Evolutionary conservation across 2,113 vertebrate species (phyloP), one percentile per base, ranked within the genome.

Genomic region (Zosterops japonicus): DNA sequence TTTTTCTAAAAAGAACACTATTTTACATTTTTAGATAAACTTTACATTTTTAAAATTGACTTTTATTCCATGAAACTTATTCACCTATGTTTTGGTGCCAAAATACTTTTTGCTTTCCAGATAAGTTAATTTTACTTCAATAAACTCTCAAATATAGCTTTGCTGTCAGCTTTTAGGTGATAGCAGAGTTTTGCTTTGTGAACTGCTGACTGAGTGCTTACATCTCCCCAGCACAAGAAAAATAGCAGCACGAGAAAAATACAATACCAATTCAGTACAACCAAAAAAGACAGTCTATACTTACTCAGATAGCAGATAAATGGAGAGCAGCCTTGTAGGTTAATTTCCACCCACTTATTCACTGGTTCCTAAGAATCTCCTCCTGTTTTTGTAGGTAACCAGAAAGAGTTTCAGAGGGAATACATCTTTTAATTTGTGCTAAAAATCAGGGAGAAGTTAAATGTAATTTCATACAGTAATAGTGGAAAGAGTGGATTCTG

Each of bases 11-110:
- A 71, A 47, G 1, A 75, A 16, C 1, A 19, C 5, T 31, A 33
- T 82, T 75, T 76, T 74, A 20, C 17, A 44, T 39, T 85, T 82
- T 72, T 59, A 47, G 6, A 33, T 23, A 70, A 79, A 60, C 1
- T 72, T 49, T 41, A 6, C 1, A 33, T 12, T 14, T 74, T 76
- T 64, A 50, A 80, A 88, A 52, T 33, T 42, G 1, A 35, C 4
- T 5, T 79, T 63, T 59, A 59, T 63, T 19, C 6, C 15, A 42
- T 53, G 6, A 87, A 79, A 78, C 0, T 27, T 64, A 39, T 21
- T 70, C 1, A 7, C 7, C 15, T 71, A 24, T 0, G 0, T 47
- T 79, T 86, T 80, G 9, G 9, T 83, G 21, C 9, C 8, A 28
- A 50, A 88, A 59, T 21, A 33, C 0, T 42, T 70, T 35, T 42